A percentile compares a stretch with the other conserved stretches of the same genome.
Conservation (phyloP, 2,797 vertebrate genomes). For the Siniperca undulata region DNA sequence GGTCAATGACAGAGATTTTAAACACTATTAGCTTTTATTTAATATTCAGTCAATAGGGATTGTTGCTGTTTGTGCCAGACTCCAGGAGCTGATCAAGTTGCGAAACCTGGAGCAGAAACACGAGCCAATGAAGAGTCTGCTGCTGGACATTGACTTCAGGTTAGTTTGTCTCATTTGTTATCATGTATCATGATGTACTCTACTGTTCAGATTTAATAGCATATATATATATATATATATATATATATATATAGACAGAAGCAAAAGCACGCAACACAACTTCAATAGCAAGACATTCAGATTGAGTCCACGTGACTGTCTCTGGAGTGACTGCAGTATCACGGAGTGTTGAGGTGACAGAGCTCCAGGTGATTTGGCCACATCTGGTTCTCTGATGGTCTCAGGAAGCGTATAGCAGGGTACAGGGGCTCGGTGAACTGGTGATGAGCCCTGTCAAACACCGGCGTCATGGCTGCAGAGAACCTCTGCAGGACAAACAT, state of each 20-base stretch:
- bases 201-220: neutral
- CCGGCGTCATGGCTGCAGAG: conserved; percentile 63
- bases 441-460: conserved; percentile 83
- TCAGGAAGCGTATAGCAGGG: conserved; percentile 80
- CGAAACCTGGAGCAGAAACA: conserved; percentile 81
- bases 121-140: conserved; percentile 87
- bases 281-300: neutral
- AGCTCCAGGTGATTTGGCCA: conserved; percentile 80
- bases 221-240: neutral
- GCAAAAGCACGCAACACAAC: too few species aligned
- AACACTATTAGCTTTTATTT: neutral
- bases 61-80: conserved; percentile 80
- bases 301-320: neutral
- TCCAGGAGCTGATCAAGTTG: conserved; percentile 93
- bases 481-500: conserved; percentile 84
- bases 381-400: conserved; percentile 55
- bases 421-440: conserved; percentile 84
- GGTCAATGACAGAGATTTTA: neutral
- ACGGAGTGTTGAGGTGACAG: conserved; percentile 46
- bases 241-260: too few species aligned
- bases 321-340: conserved; percentile 26
- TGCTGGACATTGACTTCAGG: conserved; percentile 98
- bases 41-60: conserved; percentile 24
- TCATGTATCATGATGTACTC: neutral
- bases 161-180: conserved; percentile 58